Percentiles rank a stretch among this genome's conserved stretches.
phyloP scores from a whole-genome alignment of 1,140 invertebrate species.

The Calephelis nemesis region DNA sequence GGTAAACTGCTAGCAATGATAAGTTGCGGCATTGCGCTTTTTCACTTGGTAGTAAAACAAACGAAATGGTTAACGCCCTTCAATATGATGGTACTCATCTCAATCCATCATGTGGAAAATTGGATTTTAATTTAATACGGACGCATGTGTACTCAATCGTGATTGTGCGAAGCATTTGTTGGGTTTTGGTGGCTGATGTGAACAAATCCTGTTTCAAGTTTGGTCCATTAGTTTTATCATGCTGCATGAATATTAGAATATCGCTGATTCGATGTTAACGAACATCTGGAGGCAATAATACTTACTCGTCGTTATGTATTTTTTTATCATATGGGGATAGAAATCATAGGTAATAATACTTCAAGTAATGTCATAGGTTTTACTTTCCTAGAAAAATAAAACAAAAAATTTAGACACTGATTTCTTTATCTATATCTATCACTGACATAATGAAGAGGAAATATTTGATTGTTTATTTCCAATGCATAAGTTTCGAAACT shows the following conservation, averaged over 20 bases:
- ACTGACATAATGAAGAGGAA: too few species aligned
- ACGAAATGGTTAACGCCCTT: conserved; percentile 20
- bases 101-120: conserved; percentile 32
- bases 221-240: conserved; percentile 8
- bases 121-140: conserved; percentile 31
- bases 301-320: neutral
- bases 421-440: too few species aligned
- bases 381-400: too few species aligned
- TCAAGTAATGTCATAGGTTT: too few species aligned
- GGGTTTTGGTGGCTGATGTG: conserved; percentile 14
- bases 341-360: neutral
- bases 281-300: neutral
- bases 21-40: neutral
- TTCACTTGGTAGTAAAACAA: conserved; percentile 5
- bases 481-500: too few species aligned
- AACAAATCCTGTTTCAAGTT: conserved; percentile 11
- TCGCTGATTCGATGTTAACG: neutral
- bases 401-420: too few species aligned
- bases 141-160: conserved; percentile 22
- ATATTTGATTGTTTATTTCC: too few species aligned
- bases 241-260: neutral
- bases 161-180: conserved; percentile 25
- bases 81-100: conserved; percentile 31
- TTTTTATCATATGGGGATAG: neutral
- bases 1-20: too few species aligned